Conservation (phyloP, 1,140 invertebrate genomes). For the Zaprionus davidi region DNA sequence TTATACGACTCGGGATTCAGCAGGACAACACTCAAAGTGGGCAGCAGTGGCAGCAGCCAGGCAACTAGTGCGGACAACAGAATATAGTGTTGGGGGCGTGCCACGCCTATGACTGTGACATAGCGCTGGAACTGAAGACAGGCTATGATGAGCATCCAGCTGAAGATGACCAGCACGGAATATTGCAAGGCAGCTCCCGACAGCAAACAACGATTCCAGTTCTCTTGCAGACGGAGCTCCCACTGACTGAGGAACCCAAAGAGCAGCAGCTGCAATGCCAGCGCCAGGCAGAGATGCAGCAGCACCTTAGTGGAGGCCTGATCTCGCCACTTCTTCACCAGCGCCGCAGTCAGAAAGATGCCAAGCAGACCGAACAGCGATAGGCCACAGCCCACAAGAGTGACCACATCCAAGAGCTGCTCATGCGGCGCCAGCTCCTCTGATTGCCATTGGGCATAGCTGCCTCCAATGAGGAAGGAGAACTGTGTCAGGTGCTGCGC, state of each 20-base stretch:
- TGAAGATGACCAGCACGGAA: constrained; percentile 87
- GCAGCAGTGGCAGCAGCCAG: constrained; percentile 86
- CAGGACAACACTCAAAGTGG: constrained; percentile 84
- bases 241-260: constrained; percentile 65
- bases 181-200: constrained; percentile 87
- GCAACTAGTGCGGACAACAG: constrained; percentile 85
- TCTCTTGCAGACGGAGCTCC: constrained; percentile 19
- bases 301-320: constrained; percentile 88
- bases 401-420: constrained; percentile 85
- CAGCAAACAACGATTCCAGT: constrained; percentile 81
- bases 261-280: constrained; percentile 86
- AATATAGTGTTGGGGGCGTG: constrained; percentile 85
- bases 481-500: constrained; percentile 88
- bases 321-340: constrained; percentile 87
- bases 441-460: constrained; percentile 14
- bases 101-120: constrained; percentile 86
- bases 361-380: constrained; percentile 86
- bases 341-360: constrained; percentile 86
- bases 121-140: constrained; percentile 88
- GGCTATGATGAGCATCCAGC: constrained; percentile 89
- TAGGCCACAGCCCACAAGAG: constrained; percentile 86
- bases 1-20: constrained; percentile 85
- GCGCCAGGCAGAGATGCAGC: constrained; percentile 86
- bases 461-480: constrained; percentile 85
- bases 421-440: constrained; percentile 76